These are phyloP conservation scores for Harmothoe impar DNA, from an alignment of 2,888 invertebrate species.

Conservation along the genomic window DNA sequence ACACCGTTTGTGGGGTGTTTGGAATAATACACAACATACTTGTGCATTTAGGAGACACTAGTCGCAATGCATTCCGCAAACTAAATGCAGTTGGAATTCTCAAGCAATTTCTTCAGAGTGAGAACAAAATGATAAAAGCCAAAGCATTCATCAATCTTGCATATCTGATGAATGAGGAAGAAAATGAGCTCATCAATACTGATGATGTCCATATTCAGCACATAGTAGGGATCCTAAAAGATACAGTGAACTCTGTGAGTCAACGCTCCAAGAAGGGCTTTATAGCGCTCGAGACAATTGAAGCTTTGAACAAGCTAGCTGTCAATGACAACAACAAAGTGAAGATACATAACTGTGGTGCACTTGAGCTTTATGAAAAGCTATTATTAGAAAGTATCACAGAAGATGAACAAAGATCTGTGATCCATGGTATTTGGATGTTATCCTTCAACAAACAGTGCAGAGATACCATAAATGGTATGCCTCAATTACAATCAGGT, in stretches of 20 bases:
- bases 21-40: slow-evolving; percentile 77
- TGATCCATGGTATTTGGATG: slow-evolving; percentile 75
- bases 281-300: slow-evolving; percentile 73
- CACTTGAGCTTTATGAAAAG: slow-evolving; percentile 72
- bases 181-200: slow-evolving; percentile 74
- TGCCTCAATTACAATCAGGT: slow-evolving; percentile 67
- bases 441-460: slow-evolving; percentile 75
- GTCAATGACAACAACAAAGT: slow-evolving; percentile 78
- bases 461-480: slow-evolving; percentile 72
- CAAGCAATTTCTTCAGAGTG: slow-evolving; percentile 65
- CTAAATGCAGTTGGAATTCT: slow-evolving; percentile 71
- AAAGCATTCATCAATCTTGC: slow-evolving; percentile 77
- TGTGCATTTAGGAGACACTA: slow-evolving; percentile 71
- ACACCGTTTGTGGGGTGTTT: slow-evolving; percentile 73
- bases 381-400: slow-evolving; percentile 68
- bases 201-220: slow-evolving; percentile 74
- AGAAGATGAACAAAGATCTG: slow-evolving; percentile 72
- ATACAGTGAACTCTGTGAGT: slow-evolving; percentile 71
- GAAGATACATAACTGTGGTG: slow-evolving; percentile 72
- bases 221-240: slow-evolving; percentile 74
- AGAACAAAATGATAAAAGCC: slow-evolving; percentile 73
- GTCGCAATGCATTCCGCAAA: slow-evolving; percentile 71
- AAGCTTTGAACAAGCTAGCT: slow-evolving; percentile 76
- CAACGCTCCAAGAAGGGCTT: slow-evolving; percentile 76
- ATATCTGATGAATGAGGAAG: slow-evolving; percentile 76